Evolutionary conservation across 2,888 invertebrate genomes (phyloP).

Genomic region (Acrobasis suavella): DNA sequence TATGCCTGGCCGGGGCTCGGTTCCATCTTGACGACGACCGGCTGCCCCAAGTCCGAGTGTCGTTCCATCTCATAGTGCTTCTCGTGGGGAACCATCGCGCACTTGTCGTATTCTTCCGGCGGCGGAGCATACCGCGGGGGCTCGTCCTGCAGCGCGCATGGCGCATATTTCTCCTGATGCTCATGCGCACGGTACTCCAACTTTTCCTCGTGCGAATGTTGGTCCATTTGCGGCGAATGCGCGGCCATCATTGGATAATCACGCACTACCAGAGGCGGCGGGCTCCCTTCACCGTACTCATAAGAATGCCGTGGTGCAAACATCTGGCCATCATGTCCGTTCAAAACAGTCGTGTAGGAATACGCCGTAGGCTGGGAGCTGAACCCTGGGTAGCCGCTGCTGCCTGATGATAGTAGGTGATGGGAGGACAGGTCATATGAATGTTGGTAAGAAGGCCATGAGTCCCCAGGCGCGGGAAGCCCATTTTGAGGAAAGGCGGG

Average conservation of each 20-base stretch:
- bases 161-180: slow-evolving; percentile 73
- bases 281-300: slow-evolving; percentile 84
- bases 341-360: slow-evolving; percentile 86
- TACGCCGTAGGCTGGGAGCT: slow-evolving; percentile 82
- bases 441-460: slow-evolving; percentile 89
- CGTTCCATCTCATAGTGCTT: slow-evolving; percentile 75
- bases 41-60: slow-evolving; percentile 69
- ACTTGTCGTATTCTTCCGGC: slow-evolving; percentile 84
- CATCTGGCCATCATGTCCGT: slow-evolving; percentile 88
- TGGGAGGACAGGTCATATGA: slow-evolving; percentile 90
- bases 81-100: slow-evolving; percentile 76
- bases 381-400: slow-evolving; percentile 85
- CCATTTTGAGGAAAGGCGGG: slow-evolving; percentile 84
- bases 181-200: slow-evolving; percentile 71
- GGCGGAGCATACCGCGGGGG: slow-evolving; percentile 81
- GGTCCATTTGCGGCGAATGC: slow-evolving; percentile 83
- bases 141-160: slow-evolving; percentile 76
- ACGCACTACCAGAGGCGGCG: slow-evolving; percentile 84
- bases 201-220: slow-evolving; percentile 79
- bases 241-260: slow-evolving; percentile 86
- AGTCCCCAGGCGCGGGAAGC: slow-evolving; percentile 86
- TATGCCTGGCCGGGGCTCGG: slow-evolving; percentile 83
- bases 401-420: slow-evolving; percentile 88
- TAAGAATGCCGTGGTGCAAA: slow-evolving; percentile 85
- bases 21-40: slow-evolving; percentile 82